A percentile compares a stretch with the other conserved stretches of the same genome.
These are phyloP conservation scores for Drosophila auraria DNA, from an alignment of 1,140 invertebrate genomes.

Conservation along the genomic window DNA sequence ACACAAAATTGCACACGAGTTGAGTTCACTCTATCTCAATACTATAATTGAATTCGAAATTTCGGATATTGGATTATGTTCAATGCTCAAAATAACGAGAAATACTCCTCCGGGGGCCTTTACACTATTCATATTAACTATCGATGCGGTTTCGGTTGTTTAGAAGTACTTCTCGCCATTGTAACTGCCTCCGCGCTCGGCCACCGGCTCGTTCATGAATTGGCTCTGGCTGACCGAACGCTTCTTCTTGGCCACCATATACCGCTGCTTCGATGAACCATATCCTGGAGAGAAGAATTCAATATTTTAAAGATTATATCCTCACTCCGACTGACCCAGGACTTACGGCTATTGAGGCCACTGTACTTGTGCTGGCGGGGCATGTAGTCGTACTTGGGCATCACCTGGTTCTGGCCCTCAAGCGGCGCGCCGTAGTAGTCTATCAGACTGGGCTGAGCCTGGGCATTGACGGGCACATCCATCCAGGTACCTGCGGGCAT, in stretches of 20 bases:
- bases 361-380: constrained; percentile 73
- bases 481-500: constrained; percentile 63
- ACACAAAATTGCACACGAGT: constrained; percentile 71
- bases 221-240: constrained; percentile 73
- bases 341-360: constrained; percentile 60
- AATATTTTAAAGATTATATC: neutral
- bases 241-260: constrained; percentile 84
- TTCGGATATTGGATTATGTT: constrained; percentile 38
- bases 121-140: constrained; percentile 17
- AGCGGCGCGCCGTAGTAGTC: constrained; percentile 80
- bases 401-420: constrained; percentile 69
- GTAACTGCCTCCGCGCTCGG: constrained; percentile 65
- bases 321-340: neutral
- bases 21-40: constrained; percentile 48
- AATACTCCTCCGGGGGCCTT: constrained; percentile 31
- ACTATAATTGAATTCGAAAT: constrained; percentile 25
- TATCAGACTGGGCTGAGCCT: constrained; percentile 55
- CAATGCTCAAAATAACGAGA: constrained; percentile 31
- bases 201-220: constrained; percentile 65
- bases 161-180: constrained; percentile 78
- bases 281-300: constrained; percentile 43
- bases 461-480: constrained; percentile 61
- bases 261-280: constrained; percentile 75
- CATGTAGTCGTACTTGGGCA: constrained; percentile 78
- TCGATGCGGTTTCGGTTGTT: constrained; percentile 8